Conservation (phyloP, 2,113 vertebrate species). For the Copsychus sechellarum region DNA sequence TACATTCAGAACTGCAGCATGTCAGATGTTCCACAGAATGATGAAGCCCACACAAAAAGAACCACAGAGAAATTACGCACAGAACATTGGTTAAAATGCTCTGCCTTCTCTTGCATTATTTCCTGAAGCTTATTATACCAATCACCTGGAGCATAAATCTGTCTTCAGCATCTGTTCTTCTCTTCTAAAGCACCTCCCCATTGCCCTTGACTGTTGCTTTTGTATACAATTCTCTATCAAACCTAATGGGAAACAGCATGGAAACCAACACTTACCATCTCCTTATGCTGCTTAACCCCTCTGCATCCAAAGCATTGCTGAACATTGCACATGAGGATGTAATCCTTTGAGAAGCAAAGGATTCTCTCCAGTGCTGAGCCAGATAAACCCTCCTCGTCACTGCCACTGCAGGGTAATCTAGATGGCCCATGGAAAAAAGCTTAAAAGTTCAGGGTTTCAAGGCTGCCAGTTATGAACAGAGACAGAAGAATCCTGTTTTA, state of each 20-base stretch:
- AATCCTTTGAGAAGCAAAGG: not conserved
- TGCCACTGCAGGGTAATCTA: not conserved
- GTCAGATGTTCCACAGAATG: not conserved
- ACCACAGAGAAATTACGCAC: not conserved
- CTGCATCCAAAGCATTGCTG: not conserved
- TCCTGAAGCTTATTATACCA: conserved; percentile 19
- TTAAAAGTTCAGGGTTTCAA: not conserved
- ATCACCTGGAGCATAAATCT: conserved; percentile 51
- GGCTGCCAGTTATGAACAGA: not conserved
- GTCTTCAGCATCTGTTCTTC: conserved; percentile 15
- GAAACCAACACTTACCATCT: not conserved
- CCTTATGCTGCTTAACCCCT: not conserved
- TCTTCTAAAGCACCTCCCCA: not conserved
- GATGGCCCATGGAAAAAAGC: not conserved
- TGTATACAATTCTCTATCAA: not conserved
- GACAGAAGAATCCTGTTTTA: not conserved
- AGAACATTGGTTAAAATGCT: not conserved
- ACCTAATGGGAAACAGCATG: conserved; percentile 24
- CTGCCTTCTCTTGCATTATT: not conserved
- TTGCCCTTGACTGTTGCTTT: not conserved
- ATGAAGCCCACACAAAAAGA: not conserved
- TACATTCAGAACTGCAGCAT: not conserved
- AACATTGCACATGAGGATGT: not conserved
- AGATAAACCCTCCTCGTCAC: not conserved
- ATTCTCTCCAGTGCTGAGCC: not conserved